These are phyloP conservation scores for Azorinus chamasolen DNA, from an alignment of 2,888 invertebrate genomes.

Conservation along the genomic window DNA sequence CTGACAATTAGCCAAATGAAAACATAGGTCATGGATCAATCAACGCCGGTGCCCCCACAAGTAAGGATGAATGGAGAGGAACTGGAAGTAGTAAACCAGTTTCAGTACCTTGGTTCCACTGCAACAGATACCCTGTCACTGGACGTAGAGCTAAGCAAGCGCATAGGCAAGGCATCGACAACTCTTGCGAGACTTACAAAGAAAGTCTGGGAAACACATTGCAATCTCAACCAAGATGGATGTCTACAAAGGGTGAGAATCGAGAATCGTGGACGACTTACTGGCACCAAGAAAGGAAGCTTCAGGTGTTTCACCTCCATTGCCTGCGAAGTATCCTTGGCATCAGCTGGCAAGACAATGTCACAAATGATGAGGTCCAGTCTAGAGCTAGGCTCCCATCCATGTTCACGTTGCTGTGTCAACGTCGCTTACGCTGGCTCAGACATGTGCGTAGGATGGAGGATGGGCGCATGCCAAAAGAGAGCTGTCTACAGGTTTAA, in stretches of 20 bases:
- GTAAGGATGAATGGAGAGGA: too few relatives aligned
- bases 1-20: background rate
- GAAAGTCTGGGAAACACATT: slow-evolving; percentile 23
- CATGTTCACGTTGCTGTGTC: slow-evolving; percentile 1
- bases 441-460: slow-evolving; percentile 12
- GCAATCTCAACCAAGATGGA: background rate
- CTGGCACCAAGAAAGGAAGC: background rate
- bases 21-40: background rate
- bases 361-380: background rate
- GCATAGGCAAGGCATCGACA: slow-evolving; percentile 31
- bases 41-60: background rate
- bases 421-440: slow-evolving; percentile 8
- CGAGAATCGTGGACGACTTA: slow-evolving; percentile 11
- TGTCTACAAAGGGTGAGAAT: slow-evolving; percentile 19
- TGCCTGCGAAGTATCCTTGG: slow-evolving; percentile 7
- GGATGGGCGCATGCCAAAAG: slow-evolving; percentile 2
- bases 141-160: slow-evolving; percentile 6
- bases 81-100: too few relatives aligned
- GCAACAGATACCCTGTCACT: slow-evolving; percentile 14
- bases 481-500: background rate
- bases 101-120: slow-evolving; percentile 15
- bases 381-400: background rate
- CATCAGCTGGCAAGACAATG: background rate
- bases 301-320: background rate
- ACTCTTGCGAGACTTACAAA: slow-evolving; percentile 12